Base-by-base conservation (phyloP, 2,888 invertebrate genomes). In the Drosophila gaucha region DNA sequence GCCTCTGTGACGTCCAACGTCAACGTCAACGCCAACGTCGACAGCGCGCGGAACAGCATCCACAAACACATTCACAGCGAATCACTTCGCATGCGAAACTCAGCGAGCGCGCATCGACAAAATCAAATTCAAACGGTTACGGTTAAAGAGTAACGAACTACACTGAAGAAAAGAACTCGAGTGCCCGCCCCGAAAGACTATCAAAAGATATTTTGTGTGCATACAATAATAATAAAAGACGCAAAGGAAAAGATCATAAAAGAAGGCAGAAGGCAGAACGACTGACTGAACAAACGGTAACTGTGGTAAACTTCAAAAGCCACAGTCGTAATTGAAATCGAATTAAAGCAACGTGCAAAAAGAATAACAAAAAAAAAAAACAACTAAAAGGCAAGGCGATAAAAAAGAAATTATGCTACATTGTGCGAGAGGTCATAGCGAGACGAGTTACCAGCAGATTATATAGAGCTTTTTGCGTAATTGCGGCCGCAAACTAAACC, bases 81-180 rank as follows among this genome's bases (percentile, higher is more conserved):
- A 85, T 87, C 84, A 88, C 80, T 84, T 88, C 73, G 75, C 83
- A 78, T 80, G 84, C 88, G 86, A 88, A 84, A 78, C 86, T 80
- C 86, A 80, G 69, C 75, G 88, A 88, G 80, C 84, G 84, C 86
- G 88, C 83, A 83, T 79, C 88, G 71, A 71, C 71, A 69, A 66
- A 76, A 67, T 73, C 73, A 70, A 85, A 73, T 80, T 76, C 70
- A 83, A 80, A 80, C 86, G 65, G 58, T 76, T 71, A 73, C 65
- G 67, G 64, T 59, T 57, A 70, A 67, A 65, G 79, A 78, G 67
- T 68, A 82, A 67, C 85, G 67, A 67, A 82, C 67, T 74, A 44
- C 49, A 54, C 43, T 39, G 44, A 66, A 65, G 55, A 65, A 65
- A 63, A 71, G 58, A 59, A 64, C 47, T 51, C 10, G 36, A 41